Evolutionary conservation across 2,888 invertebrate genomes (phyloP).

Genomic region (Leptinotarsa haldemani): DNA sequence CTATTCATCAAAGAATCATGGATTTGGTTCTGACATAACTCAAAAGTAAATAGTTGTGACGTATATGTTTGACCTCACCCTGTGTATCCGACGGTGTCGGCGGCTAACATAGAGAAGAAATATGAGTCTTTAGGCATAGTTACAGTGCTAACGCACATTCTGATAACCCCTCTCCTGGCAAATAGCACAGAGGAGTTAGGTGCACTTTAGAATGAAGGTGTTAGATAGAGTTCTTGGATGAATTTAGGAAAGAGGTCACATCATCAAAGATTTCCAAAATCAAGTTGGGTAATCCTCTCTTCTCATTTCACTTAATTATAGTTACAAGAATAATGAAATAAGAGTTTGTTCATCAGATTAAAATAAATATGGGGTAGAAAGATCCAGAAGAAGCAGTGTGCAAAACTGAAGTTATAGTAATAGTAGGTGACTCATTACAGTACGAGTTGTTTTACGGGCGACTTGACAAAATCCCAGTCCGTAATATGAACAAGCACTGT

Average conservation of each 20-base stretch:
- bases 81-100: conserved; percentile 46
- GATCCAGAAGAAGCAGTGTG: too few relatives aligned
- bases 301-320: too few relatives aligned
- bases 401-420: too few relatives aligned
- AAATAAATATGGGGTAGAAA: too few relatives aligned
- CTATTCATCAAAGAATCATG: too few relatives aligned
- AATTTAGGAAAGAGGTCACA: conserved; percentile 3
- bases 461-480: too few relatives aligned
- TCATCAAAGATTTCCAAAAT: conserved; percentile 2
- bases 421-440: too few relatives aligned
- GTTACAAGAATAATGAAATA: too few relatives aligned
- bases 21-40: too few relatives aligned
- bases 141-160: conserved; percentile 54
- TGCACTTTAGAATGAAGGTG: conserved; percentile 42
- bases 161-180: conserved; percentile 41
- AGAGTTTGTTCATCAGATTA: too few relatives aligned
- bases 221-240: conserved; percentile 29
- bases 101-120: conserved; percentile 45
- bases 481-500: too few relatives aligned
- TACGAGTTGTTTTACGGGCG: too few relatives aligned
- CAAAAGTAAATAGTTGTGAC: not conserved
- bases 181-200: conserved; percentile 52
- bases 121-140: conserved; percentile 57
- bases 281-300: not conserved
- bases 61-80: conserved; percentile 32